Conservation (phyloP, 1,140 invertebrate genomes). For the Lepidurus couesii region DNA sequence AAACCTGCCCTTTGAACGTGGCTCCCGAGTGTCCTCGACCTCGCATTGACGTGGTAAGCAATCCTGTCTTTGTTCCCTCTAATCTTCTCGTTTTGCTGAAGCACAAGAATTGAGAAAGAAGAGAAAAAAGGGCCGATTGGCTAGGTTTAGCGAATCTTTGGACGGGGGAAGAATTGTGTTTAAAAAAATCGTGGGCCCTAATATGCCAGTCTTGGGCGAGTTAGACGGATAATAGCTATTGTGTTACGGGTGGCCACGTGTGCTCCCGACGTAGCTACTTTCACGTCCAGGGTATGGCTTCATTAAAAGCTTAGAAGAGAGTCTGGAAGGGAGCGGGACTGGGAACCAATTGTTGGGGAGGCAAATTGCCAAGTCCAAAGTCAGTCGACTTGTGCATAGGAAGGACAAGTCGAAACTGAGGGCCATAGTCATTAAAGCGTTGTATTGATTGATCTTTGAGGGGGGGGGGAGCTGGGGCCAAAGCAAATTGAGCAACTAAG, state of each 20-base stretch:
- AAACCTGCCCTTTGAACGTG: constrained; percentile 65
- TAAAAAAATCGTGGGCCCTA: not conserved
- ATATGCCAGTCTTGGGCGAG: no score
- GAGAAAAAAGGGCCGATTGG: not conserved
- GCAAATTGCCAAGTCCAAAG: not conserved
- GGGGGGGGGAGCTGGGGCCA: constrained; percentile 35
- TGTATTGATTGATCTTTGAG: constrained; percentile 24
- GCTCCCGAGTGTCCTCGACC: constrained; percentile 83
- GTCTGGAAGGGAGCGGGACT: not conserved
- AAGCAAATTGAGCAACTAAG: constrained; percentile 33
- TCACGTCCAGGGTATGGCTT: not conserved
- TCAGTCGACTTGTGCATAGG: not conserved
- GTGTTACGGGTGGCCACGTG: no score
- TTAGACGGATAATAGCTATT: no score
- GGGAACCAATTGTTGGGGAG: constrained; percentile 2
- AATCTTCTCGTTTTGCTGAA: not conserved
- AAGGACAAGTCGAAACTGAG: not conserved
- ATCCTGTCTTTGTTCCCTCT: constrained; percentile 9
- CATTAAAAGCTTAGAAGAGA: constrained; percentile 15
- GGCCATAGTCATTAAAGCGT: constrained; percentile 15
- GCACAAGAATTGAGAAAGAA: not conserved
- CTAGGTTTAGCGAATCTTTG: not conserved
- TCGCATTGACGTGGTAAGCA: constrained; percentile 76
- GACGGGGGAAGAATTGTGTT: not conserved
- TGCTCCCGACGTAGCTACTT: not conserved